Conservation (phyloP, 2,888 invertebrate genomes). For the Electrophaes corylata region DNA sequence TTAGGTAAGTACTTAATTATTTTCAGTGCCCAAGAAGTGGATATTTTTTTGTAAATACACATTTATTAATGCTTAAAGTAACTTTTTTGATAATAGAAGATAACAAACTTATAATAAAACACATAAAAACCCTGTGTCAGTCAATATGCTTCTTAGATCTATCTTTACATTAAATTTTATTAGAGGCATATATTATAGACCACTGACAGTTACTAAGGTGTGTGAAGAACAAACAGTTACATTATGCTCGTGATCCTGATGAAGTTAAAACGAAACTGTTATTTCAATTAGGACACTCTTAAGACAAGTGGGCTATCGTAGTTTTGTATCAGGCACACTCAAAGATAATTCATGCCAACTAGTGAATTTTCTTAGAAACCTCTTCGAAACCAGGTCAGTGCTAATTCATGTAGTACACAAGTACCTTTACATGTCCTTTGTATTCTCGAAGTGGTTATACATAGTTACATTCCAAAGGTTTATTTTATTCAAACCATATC, state of each 20-base stretch:
- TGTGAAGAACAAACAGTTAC: not conserved
- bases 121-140: too few relatives aligned
- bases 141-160: too few relatives aligned
- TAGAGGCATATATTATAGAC: too few relatives aligned
- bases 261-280: slow-evolving; percentile 4
- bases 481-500: slow-evolving; percentile 1
- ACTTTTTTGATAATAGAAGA: too few relatives aligned
- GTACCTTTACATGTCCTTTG: slow-evolving; percentile 14
- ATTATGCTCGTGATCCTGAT: not conserved
- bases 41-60: too few relatives aligned
- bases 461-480: slow-evolving; percentile 12
- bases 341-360: slow-evolving; percentile 8
- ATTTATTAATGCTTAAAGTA: too few relatives aligned
- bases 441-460: slow-evolving; percentile 17
- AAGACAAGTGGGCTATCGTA: slow-evolving; percentile 10
- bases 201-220: too few relatives aligned
- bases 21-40: too few relatives aligned
- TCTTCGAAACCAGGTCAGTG: slow-evolving; percentile 27
- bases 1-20: too few relatives aligned
- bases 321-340: slow-evolving; percentile 3
- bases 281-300: slow-evolving; percentile 11
- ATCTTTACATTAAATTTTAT: too few relatives aligned
- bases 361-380: slow-evolving; percentile 22
- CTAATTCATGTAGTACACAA: slow-evolving; percentile 13
- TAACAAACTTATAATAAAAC: too few relatives aligned